phyloP scores from a whole-genome alignment of 92 coral and sea anemone genomes.

The Palythoa heliodiscus region DNA sequence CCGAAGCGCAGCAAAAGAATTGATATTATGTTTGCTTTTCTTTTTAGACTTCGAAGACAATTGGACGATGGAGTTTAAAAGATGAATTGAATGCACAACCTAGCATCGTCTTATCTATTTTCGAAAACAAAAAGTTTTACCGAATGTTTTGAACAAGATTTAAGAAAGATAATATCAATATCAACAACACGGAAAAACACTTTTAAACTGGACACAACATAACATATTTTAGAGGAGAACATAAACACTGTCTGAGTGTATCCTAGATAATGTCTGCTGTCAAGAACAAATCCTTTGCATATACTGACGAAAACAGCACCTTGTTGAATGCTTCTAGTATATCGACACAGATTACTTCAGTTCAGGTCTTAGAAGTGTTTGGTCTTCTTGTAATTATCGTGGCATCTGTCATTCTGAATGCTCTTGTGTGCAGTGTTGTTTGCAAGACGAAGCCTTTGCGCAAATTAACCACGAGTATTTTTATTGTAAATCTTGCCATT shows the following conservation, averaged over 20 bases:
- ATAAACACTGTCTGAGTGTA: neutral
- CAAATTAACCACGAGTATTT: conserved; percentile 76
- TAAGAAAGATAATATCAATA: neutral
- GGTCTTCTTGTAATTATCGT: conserved; percentile 60
- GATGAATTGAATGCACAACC: neutral
- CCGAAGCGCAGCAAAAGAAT: neutral
- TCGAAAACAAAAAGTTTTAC: neutral
- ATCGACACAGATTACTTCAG: conserved; percentile 1
- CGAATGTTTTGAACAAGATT: neutral
- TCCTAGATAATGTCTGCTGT: neutral
- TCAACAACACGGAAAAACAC: neutral
- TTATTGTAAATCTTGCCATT: conserved; percentile 81
- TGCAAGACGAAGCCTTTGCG: conserved; percentile 68
- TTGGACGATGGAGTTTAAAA: neutral
- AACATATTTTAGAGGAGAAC: neutral
- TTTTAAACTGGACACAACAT: neutral
- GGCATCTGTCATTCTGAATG: conserved; percentile 67
- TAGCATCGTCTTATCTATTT: neutral
- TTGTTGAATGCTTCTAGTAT: neutral
- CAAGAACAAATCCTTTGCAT: neutral
- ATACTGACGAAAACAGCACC: conserved; percentile 9
- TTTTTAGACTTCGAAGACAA: neutral
- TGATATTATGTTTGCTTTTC: neutral
- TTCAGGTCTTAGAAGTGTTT: conserved; percentile 51
- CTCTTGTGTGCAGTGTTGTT: conserved; percentile 70